Evolutionary conservation across 2,113 vertebrate genomes (phyloP), one percentile per base, ranked within the genome.

Genomic region (Pseudorhombus dupliciocellatus): DNA sequence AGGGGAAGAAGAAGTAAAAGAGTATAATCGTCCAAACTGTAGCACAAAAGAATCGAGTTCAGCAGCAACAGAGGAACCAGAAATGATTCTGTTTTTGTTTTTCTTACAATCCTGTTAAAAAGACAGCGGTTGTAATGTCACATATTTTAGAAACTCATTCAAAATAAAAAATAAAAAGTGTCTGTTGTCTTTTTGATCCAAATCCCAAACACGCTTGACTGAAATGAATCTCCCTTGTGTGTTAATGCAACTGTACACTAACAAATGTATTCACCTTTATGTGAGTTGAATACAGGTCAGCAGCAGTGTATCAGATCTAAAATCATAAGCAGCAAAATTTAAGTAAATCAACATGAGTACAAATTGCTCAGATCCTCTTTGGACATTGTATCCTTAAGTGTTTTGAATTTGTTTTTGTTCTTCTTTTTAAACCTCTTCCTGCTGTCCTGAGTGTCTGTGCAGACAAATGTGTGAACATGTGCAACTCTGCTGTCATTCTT

Each of bases 151-250:
- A 21, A 50, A 73, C 40, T 21, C 22, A 77, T 91, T 90, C 89
- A 67, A 70, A 90, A 91, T 93, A 91, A 93, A 92, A 84, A 74
- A 40, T 70, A 59, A 57, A 53, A 60, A 25, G 3, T 2, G 51
- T 48, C 4, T 51, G 11, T n/a, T 50, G 52, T 82, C 20, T 28
- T 61, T 48, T 57, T 77, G 1, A 22, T 24, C 2, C n/a, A n/a
- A 12, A 31, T 77, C 37, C 28, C 34, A 56, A 28, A 56, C n/a
- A 31, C 28, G 1, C 28, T 30, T 40, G 16, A 54, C n/a, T 26
- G n/a, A 50, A 48, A 10, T n/a, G 0, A 62, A 18, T 53, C 18
- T 5, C 21, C 15, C 5, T 52, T 14, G 0, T 28, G 1, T 53
- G 15, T 66, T 10, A 73, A 2, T 77, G 9, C 62, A 4, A 3